Conservation (phyloP, 2,888 invertebrate species). For the Aporophyla nigra region DNA sequence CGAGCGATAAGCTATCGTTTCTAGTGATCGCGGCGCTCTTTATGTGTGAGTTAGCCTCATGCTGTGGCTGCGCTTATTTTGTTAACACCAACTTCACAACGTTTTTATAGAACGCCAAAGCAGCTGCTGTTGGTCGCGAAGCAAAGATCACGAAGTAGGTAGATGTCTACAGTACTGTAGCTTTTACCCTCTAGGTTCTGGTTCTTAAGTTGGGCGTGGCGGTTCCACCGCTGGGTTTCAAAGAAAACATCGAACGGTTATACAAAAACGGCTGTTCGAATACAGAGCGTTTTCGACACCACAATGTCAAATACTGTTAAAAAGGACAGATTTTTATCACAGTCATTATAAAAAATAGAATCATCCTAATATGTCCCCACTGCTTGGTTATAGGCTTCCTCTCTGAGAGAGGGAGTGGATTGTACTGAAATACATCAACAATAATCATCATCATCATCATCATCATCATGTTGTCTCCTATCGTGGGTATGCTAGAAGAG, state of each 20-base stretch:
- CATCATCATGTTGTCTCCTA: too few species aligned
- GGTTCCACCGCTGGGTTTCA: not conserved
- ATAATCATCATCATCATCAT: too few species aligned
- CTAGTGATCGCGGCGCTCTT: conserved; percentile 64
- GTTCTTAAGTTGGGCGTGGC: not conserved
- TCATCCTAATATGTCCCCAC: too few species aligned
- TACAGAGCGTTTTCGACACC: not conserved
- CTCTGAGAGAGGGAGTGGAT: too few species aligned
- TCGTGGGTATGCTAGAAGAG: too few species aligned
- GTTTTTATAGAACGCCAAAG: not conserved
- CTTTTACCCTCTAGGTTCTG: not conserved
- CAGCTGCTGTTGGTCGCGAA: not conserved
- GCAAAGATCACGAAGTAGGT: not conserved
- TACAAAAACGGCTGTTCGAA: not conserved
- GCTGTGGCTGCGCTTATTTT: conserved; percentile 3
- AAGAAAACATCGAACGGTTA: not conserved
- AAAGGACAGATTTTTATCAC: not conserved
- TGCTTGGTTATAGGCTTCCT: too few species aligned
- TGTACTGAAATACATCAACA: too few species aligned
- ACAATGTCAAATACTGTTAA: not conserved
- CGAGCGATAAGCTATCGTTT: conserved; percentile 65
- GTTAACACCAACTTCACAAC: not conserved
- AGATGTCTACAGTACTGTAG: not conserved
- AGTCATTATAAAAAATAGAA: not conserved
- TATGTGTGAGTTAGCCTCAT: conserved; percentile 25